A percentile compares a stretch with the other conserved stretches of the same genome.
phyloP scores from a whole-genome alignment of 1,140 invertebrate genomes.

The Chymomyza costata region DNA sequence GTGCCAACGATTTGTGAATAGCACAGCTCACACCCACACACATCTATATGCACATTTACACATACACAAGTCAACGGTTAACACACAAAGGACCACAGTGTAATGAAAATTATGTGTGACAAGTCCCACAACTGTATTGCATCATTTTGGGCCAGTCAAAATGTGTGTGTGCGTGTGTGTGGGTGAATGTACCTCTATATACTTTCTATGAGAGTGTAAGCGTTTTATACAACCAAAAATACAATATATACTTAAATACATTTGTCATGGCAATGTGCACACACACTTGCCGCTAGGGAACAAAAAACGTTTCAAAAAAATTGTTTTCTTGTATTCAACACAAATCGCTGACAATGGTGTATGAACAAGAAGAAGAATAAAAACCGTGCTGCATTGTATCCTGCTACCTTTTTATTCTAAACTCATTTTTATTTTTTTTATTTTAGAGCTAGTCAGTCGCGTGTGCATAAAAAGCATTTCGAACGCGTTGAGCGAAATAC shows the following conservation, averaged over 20 bases:
- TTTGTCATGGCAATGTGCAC: constrained; percentile 62
- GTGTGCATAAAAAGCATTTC: constrained; percentile 36
- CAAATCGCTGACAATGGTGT: constrained; percentile 66
- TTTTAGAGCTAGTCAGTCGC: constrained; percentile 60
- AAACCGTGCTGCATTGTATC: constrained; percentile 16
- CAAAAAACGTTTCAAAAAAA: constrained; percentile 61
- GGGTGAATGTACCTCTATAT: constrained; percentile 35
- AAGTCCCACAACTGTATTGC: constrained; percentile 49
- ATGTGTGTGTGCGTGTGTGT: constrained; percentile 21
- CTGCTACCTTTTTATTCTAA: constrained; percentile 4
- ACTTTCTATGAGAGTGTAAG: too few relatives aligned
- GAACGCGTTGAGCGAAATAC: constrained; percentile 59
- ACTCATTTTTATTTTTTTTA: constrained; percentile 36
- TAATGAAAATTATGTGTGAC: constrained; percentile 72
- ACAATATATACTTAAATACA: constrained; percentile 72
- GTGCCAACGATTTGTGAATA: constrained; percentile 61
- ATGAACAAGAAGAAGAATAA: constrained; percentile 32
- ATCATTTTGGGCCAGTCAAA: constrained; percentile 45
- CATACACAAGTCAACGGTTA: too few relatives aligned
- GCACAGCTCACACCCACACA: constrained; percentile 21
- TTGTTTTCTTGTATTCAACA: constrained; percentile 61
- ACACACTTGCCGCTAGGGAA: constrained; percentile 5
- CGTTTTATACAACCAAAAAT: constrained; percentile 64
- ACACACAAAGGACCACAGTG: constrained; percentile 36
- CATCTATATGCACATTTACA: too few relatives aligned